A percentile compares a stretch with the other conserved stretches of the same genome.
phyloP scores from a whole-genome alignment of 2,113 vertebrate genomes.

The Camelus dromedarius region DNA sequence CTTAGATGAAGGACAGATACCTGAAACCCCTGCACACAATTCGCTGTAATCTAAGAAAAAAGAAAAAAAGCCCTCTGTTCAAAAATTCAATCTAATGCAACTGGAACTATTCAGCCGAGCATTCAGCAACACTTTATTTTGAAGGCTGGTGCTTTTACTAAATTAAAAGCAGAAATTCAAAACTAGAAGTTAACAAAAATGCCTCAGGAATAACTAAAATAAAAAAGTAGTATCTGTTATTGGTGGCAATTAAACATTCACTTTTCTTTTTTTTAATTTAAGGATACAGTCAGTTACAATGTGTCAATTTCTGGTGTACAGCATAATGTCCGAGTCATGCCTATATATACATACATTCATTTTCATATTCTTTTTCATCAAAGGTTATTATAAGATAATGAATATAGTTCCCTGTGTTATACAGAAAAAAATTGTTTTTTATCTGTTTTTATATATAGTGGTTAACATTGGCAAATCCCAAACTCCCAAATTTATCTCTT shows the following conservation, averaged over 20 bases:
- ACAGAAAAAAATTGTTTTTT: too few relatives aligned
- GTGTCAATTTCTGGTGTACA: too few relatives aligned
- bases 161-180: conserved; percentile 54
- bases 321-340: too few relatives aligned
- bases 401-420: too few relatives aligned
- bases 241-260: neutral
- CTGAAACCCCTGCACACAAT: conserved; percentile 46
- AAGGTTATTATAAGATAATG: too few relatives aligned
- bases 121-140: neutral
- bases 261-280: neutral
- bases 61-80: neutral
- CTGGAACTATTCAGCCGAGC: conserved; percentile 51
- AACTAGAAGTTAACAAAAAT: conserved; percentile 27
- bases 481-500: too few relatives aligned
- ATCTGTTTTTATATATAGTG: too few relatives aligned
- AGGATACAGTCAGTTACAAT: too few relatives aligned
- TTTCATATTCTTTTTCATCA: too few relatives aligned
- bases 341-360: too few relatives aligned
- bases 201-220: conserved; percentile 18
- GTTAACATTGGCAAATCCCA: too few relatives aligned
- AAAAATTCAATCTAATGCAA: conserved; percentile 50
- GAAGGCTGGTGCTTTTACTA: conserved; percentile 26
- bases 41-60: conserved; percentile 27
- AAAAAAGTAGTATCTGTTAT: neutral
- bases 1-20: conserved; percentile 66